Evolutionary conservation across 2,797 vertebrate genomes (phyloP).

Genomic region (Typhlichthys eigenmanni): DNA sequence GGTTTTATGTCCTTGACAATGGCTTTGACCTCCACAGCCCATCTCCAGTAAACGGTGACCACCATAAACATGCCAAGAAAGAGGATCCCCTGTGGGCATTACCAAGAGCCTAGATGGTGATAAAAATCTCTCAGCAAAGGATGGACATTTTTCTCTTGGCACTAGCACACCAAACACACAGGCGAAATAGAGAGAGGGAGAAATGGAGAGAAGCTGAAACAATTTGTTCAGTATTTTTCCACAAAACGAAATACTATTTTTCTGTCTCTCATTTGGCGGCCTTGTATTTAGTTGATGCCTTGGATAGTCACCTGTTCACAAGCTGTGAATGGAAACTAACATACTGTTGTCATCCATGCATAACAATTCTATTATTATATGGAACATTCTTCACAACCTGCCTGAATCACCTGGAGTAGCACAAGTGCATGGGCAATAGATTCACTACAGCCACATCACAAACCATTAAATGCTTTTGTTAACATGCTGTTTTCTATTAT

Average conservation of each 20-base stretch:
- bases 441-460: constrained; percentile 32
- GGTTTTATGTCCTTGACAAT: constrained; percentile 73
- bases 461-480: constrained; percentile 36
- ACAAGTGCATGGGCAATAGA: constrained; percentile 36
- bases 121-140: constrained; percentile 61
- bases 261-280: constrained; percentile 57
- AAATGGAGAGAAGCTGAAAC: constrained; percentile 5
- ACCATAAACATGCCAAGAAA: constrained; percentile 71
- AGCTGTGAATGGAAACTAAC: constrained; percentile 43
- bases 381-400: constrained; percentile 45
- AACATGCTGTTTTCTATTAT: constrained; percentile 11
- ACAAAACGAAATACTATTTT: constrained; percentile 35
- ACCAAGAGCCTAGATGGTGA: constrained; percentile 62
- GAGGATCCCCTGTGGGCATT: constrained; percentile 53
- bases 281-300: constrained; percentile 52
- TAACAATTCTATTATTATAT: constrained; percentile 39
- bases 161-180: constrained; percentile 37
- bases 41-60: constrained; percentile 71
- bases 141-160: constrained; percentile 71
- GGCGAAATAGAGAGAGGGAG: constrained; percentile 31
- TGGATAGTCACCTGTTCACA: constrained; percentile 50
- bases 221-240: neutral
- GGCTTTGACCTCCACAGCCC: constrained; percentile 73
- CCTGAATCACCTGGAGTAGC: constrained; percentile 38
- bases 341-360: constrained; percentile 35